Evolutionary conservation across 2,113 vertebrate genomes (phyloP), one percentile per base, ranked within the genome.

Genomic region (Amblyornis subalaris): DNA sequence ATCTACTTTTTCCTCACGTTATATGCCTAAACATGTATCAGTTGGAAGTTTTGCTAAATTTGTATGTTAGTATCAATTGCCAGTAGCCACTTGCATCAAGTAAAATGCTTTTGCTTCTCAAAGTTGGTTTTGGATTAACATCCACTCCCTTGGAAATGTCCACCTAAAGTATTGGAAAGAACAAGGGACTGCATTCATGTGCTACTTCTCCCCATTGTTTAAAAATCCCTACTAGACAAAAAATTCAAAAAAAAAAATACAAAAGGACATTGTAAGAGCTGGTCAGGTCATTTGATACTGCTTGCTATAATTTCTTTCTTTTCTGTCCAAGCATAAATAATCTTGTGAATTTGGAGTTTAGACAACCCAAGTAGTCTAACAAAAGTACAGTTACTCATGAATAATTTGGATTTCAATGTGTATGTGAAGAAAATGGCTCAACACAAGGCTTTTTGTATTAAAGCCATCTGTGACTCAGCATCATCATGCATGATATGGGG

Each of bases 351-450:
- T 38, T 69, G 28, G 24, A 82, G 29, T 93, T 95, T 62, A 76
- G 60, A 36, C 51, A 87, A 53, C 22, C 58, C 23, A 87, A 79
- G 35, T 78, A 87, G 40, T 69, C 88, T 71, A 88, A 83, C 47
- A 84, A 89, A 96, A 94, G 45, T 62, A 81, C 66, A 72, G 69
- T 91, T 87, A 58, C 40, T 96, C 82, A 91, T 80, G 35, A 97
- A 95, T 92, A 86, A 94, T 77, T 89, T 93, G 60, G 23, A 95
- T 91, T 85, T 94, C 76, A 89, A 65, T 33, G 54, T 54, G 47
- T 69, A 80, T 19, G 31, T 70, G 72, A 95, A 92, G 80, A 94
- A 96, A 96, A 95, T 36, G 16, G 57, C 61, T 95, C 24, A 50
- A 77, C 76, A 77, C 53, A 84, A 91, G 35, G 15, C 55, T 85